Percentiles rank a stretch among this genome's conserved stretches.
These are phyloP conservation scores for Speoplatyrhinus poulsoni DNA, from an alignment of 2,113 vertebrate species.

Conservation along the genomic window DNA sequence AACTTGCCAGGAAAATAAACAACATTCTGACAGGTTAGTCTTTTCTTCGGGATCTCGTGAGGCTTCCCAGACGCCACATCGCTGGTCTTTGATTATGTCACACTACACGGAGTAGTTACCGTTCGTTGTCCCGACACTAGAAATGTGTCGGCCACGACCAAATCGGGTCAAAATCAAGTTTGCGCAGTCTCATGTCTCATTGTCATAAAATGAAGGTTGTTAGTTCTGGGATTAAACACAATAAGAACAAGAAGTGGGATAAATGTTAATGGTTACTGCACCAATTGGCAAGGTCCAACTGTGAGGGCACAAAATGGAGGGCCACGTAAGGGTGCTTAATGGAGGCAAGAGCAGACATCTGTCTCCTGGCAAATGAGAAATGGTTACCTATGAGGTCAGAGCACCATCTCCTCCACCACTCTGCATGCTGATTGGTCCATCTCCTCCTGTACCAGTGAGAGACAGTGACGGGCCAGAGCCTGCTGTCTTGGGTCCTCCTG, in stretches of 20 bases:
- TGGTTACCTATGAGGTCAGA: conserved; percentile 77
- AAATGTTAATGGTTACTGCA: neutral
- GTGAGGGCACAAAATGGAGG: neutral
- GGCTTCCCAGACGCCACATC: no score
- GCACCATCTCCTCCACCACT: conserved; percentile 93
- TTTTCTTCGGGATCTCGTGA: no score
- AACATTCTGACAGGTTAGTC: no score
- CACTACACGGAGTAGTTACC: no score
- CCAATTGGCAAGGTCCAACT: neutral
- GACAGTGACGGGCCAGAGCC: conserved; percentile 84
- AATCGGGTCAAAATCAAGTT: no score
- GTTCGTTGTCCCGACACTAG: no score
- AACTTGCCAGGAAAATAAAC: no score
- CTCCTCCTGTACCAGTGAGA: conserved; percentile 78
- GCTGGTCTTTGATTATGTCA: no score
- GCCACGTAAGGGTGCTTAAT: no score
- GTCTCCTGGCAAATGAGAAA: neutral
- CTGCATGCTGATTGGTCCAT: conserved; percentile 86
- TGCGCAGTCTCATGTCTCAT: no score
- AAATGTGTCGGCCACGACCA: no score
- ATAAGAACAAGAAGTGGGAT: neutral
- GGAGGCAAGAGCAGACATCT: neutral
- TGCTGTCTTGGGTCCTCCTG: conserved; percentile 88
- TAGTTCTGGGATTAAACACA: neutral
- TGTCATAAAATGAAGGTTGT: no score